Base-by-base conservation (phyloP, 1,140 invertebrate species). In the Scylla paramamosain region DNA sequence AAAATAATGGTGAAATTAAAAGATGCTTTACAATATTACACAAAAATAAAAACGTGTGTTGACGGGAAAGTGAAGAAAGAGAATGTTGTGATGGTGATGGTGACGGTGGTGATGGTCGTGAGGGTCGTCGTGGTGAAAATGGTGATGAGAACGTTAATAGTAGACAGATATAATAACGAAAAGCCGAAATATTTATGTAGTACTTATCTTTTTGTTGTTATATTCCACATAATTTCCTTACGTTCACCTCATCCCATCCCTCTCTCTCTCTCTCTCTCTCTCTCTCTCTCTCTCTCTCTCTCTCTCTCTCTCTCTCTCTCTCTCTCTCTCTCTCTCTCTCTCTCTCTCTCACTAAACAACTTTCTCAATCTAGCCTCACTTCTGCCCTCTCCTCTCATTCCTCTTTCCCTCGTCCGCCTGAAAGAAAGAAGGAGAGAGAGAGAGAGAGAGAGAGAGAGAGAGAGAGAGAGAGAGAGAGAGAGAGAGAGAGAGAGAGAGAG, bases 241-340 rank as follows among this genome's bases (percentile, higher is more conserved):
- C 46, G 7, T 10, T 31, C 32, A 12, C 39, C 32, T 14, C 32
- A 12, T 7, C 83, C 25, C 83, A 4, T 32, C 83, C 20, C 83
- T 84, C 83, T 84, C 83, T 84, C 83, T 84, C 83, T 84, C 83
- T 84, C 83, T 84, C 83, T 84, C 83, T 84, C 83, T 84, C 83
- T 84, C 83, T 84, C 83, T 86, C 83, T 86, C 83, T 86, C 83
- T 86, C 83, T 86, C 83, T 86, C 83, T 86, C 83, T 86, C 83
- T 86, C 83, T 86, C 83, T 86, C 83, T 86, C 83, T 86, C 83
- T 86, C 83, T 86, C 83, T 86, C 83, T 86, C 83, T 86, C 83
- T 86, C 83, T 86, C 83, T 86, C 83, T 86, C 83, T 86, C 83
- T 86, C 83, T 86, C 83, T 86, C 83, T 86, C 83, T 86, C 83